A percentile compares a stretch with the other conserved stretches of the same genome.
Conservation (phyloP, 2,888 invertebrate genomes). For the Aphidoletes aphidimyza region DNA sequence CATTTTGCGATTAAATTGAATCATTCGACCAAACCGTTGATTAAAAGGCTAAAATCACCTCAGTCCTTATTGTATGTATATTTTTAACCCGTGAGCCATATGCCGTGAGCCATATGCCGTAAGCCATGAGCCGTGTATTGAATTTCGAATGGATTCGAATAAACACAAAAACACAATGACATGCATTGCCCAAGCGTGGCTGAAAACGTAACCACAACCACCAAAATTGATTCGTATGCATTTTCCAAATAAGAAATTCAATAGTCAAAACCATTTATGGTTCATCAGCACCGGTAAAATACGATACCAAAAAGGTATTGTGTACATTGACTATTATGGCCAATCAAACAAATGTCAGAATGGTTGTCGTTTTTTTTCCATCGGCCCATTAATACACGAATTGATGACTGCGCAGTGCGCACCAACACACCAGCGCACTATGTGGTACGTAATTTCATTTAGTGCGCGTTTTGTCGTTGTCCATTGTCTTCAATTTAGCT, state of each 20-base stretch:
- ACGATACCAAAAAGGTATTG: background rate
- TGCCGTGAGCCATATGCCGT: too few relatives aligned
- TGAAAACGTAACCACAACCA: background rate
- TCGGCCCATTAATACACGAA: background rate
- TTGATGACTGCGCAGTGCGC: constrained; percentile 4
- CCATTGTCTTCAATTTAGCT: constrained; percentile 28
- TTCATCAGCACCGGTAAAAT: background rate
- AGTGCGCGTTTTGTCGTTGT: background rate
- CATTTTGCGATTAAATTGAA: too few relatives aligned
- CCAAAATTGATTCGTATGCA: background rate
- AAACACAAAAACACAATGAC: background rate
- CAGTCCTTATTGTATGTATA: too few relatives aligned
- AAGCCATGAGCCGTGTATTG: too few relatives aligned
- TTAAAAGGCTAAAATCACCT: too few relatives aligned
- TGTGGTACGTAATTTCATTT: background rate
- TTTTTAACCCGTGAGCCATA: too few relatives aligned
- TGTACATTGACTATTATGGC: background rate
- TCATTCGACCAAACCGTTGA: too few relatives aligned
- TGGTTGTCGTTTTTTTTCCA: background rate
- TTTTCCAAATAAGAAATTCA: constrained; percentile 23
- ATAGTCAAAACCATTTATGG: constrained; percentile 18
- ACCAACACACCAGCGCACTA: too few relatives aligned
- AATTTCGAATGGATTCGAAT: too few relatives aligned
- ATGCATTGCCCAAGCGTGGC: background rate
- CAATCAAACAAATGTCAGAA: background rate